phyloP scores from a whole-genome alignment of 2,888 invertebrate genomes.

The Oxyscelio sp. region DNA sequence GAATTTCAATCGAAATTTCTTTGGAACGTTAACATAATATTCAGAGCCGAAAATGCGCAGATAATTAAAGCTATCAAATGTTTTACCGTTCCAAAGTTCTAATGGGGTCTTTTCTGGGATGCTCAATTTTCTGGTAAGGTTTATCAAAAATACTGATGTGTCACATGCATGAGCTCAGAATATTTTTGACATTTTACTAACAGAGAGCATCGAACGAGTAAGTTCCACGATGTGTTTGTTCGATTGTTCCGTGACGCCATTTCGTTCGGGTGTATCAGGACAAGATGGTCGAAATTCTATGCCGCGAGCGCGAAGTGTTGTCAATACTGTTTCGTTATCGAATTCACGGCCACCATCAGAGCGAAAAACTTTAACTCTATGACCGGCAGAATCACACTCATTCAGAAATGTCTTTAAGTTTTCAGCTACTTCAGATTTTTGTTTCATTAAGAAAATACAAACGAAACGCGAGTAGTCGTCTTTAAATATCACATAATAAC shows the following conservation, averaged over 20 bases:
- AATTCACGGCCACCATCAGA: no score
- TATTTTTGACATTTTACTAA: conserved; percentile 30
- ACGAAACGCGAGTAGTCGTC: conserved; percentile 72
- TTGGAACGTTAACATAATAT: conserved; percentile 59
- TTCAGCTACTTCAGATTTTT: conserved; percentile 65
- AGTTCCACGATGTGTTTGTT: conserved; percentile 49
- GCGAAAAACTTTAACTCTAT: conserved; percentile 76
- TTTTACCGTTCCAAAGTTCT: conserved; percentile 55
- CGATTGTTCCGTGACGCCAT: conserved; percentile 46
- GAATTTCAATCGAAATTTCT: conserved; percentile 56
- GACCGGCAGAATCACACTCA: conserved; percentile 73
- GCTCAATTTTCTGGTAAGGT: conserved; percentile 42
- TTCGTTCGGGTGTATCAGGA: conserved; percentile 53
- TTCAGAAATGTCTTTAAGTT: conserved; percentile 74
- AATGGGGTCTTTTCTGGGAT: conserved; percentile 41
- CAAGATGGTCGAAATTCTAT: conserved; percentile 47
- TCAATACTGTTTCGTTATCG: conserved; percentile 40
- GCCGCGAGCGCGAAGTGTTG: conserved; percentile 13
- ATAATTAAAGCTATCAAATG: conserved; percentile 59
- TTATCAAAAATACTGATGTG: conserved; percentile 35
- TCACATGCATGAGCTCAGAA: conserved; percentile 59
- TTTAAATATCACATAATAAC: conserved; percentile 75
- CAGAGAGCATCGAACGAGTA: conserved; percentile 57
- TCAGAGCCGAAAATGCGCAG: no score
- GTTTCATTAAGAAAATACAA: conserved; percentile 74